Base-by-base conservation (phyloP, 2,113 vertebrate species). In the Peucedramus taeniatus region DNA sequence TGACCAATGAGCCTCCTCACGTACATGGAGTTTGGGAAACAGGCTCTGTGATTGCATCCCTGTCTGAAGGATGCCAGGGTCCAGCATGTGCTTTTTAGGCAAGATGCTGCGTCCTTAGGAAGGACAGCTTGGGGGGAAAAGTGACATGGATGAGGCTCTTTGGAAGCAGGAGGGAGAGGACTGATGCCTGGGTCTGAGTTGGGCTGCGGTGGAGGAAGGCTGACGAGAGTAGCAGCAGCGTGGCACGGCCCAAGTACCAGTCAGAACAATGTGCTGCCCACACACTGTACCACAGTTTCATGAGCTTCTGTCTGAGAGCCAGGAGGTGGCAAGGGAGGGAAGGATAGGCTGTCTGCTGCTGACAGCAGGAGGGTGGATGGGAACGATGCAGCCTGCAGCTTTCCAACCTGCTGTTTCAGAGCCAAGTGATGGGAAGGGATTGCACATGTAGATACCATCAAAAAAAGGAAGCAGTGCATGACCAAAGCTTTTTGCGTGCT, bases 251-350 rank as follows among this genome's bases (percentile, higher is more conserved):
- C 47, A 79, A 75, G 84, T 78, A 93, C 77, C 81, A 92, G 80
- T 94, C 91, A 89, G 96, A 96, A 87, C 87, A 95, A 63, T 91
- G 50, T 64, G 51, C 78, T 94, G 45, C 90, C 92, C 81, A 96
- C 77, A 3, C 61, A 3, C 74, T 35, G 56, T 63, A n/a, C 74
- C 74, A 23, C 31, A 37, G 69, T 66, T 94, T 71, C 87, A 87
- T 44, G 17, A 56, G 81, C 78, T 75, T 42, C 81, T 93, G 87
- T 87, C 95, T 94, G 93, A 91, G 81, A 95, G 69, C 81, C 84
- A 44, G 72, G 87, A 94, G 86, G 70, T 86, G 78, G 80, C 71
- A 89, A 84, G 60, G 69, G 60, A 94, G 74, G 81, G 74, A 95
- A 75, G 77, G 81, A 71, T 66, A 31, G 42, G 69, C 77, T 93